Evolutionary conservation across 1,140 invertebrate genomes (phyloP), one percentile per base, ranked within the genome.

Genomic region (Episyrphus balteatus): DNA sequence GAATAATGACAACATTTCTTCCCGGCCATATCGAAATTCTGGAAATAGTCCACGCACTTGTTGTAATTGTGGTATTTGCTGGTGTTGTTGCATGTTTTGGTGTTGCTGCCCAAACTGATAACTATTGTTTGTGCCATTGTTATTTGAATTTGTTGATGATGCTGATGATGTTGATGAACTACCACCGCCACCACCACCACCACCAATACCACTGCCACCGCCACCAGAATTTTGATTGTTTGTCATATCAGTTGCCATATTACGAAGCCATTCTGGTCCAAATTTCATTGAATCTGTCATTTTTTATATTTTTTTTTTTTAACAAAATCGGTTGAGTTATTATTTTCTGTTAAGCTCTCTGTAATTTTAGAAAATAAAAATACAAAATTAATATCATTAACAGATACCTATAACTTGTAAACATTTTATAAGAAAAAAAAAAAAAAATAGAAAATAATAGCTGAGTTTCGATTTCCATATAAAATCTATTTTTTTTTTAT

Each of bases 1-100:
- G 60, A 82, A 91, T 31, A 92, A 62, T 37, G 86, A 84, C 48
- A 93, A 68, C 87, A 93, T 90, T 62, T 92, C 88, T 70, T 93
- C 89, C 53, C 87, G 73, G 26, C 86, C 87, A 56, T 92, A 92
- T 49, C 78, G 61, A 41, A 62, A 68, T 49, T 68, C 64, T 11
- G 66, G 61, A 52, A 67, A 65, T 37, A 56, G 50, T 51, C 58
- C 62, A 13, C 49, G 33, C 5, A 42, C 30, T 31, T 31, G 37
- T 17, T 57, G 59, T 26, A 45, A 14, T 37, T 33, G 31, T 13
- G 6, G 40, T 10, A 15, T 30, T 44, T 11, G 17, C 18, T 30
- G 30, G 13, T 32, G 40, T 39, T 34, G 45, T 19, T 30, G 46
- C 21, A 46, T 21, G 43, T n/a, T n/a, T n/a, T n/a, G n/a, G n/a